A percentile compares a stretch with the other conserved stretches of the same genome.
Evolutionary conservation across 2,888 invertebrate species (phyloP).

Genomic region (Tetramorium bicarinatum): DNA sequence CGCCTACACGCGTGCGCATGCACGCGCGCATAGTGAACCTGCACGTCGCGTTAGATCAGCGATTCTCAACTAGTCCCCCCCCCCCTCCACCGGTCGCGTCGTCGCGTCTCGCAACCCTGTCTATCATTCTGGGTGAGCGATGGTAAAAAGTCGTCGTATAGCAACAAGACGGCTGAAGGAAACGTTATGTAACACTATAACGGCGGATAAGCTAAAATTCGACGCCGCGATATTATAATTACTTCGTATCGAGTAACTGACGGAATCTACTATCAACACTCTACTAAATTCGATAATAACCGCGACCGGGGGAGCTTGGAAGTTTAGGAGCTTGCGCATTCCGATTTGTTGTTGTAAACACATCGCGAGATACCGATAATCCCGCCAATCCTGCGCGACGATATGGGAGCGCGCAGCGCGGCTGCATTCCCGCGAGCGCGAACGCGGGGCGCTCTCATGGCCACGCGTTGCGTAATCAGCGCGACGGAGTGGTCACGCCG

Average conservation of each 20-base stretch:
- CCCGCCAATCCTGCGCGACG: slow-evolving; percentile 62
- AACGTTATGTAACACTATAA: slow-evolving; percentile 4
- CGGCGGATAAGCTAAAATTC: slow-evolving; percentile 1
- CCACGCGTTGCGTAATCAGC: slow-evolving; percentile 85
- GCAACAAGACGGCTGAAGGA: slow-evolving; percentile 13
- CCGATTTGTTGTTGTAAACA: slow-evolving; percentile 68
- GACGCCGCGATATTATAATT: not conserved
- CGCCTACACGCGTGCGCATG: slow-evolving; percentile 38
- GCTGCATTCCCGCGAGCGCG: slow-evolving; percentile 59
- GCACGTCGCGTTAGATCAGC: slow-evolving; percentile 40
- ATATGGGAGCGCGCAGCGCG: slow-evolving; percentile 57
- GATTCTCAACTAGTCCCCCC: slow-evolving; percentile 21
- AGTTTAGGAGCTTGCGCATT: slow-evolving; percentile 44
- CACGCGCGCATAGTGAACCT: slow-evolving; percentile 30
- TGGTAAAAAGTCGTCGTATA: not conserved
- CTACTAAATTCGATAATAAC: slow-evolving; percentile 15
- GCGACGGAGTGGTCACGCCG: slow-evolving; percentile 78
- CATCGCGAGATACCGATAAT: slow-evolving; percentile 61
- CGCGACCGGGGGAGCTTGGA: not conserved
- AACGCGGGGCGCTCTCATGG: slow-evolving; percentile 83
- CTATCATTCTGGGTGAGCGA: not conserved
- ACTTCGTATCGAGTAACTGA: not conserved
- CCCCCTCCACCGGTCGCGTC: not conserved
- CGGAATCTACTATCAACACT: not conserved
- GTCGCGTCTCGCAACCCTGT: slow-evolving; percentile 16